These are phyloP conservation scores for Hirtodrosophila trivittata DNA, from an alignment of 2,888 invertebrate genomes.

Conservation along the genomic window DNA sequence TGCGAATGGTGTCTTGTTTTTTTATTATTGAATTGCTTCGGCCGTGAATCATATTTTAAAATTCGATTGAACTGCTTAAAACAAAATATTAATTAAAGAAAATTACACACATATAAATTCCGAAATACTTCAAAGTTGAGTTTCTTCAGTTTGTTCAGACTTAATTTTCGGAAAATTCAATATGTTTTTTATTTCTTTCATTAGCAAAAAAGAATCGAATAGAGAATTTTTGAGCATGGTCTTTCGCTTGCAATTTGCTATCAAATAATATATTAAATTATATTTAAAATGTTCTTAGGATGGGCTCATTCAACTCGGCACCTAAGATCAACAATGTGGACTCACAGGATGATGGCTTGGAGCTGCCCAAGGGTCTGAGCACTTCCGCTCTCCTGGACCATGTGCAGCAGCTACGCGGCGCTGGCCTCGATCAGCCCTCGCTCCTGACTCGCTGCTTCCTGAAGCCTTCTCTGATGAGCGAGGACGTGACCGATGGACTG, in stretches of 20 bases:
- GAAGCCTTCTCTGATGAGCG: conserved; percentile 69
- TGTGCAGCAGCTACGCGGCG: conserved; percentile 84
- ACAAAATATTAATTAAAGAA: conserved; percentile 3
- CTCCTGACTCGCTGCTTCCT: conserved; percentile 83
- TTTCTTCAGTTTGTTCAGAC: not conserved
- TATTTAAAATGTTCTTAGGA: conserved; percentile 86
- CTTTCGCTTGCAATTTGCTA: not conserved
- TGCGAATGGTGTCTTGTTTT: conserved; percentile 3
- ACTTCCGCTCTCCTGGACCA: conserved; percentile 85
- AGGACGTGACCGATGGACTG: conserved; percentile 82
- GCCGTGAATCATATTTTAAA: conserved; percentile 4
- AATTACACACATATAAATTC: too few species aligned
- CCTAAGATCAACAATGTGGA: conserved; percentile 88
- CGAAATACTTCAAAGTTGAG: too few species aligned
- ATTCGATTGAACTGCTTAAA: conserved; percentile 21
- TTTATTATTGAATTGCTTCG: conserved; percentile 17
- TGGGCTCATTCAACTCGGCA: conserved; percentile 89
- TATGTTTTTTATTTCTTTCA: not conserved
- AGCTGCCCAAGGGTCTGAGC: conserved; percentile 84
- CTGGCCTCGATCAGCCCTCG: conserved; percentile 83
- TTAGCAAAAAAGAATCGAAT: not conserved
- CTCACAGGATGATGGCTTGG: conserved; percentile 86
- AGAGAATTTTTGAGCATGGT: too few species aligned
- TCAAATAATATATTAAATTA: not conserved
- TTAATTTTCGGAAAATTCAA: not conserved